A percentile compares a stretch with the other conserved stretches of the same genome.
Evolutionary conservation across 2,797 vertebrate genomes (phyloP).

Genomic region (Carapus acus): DNA sequence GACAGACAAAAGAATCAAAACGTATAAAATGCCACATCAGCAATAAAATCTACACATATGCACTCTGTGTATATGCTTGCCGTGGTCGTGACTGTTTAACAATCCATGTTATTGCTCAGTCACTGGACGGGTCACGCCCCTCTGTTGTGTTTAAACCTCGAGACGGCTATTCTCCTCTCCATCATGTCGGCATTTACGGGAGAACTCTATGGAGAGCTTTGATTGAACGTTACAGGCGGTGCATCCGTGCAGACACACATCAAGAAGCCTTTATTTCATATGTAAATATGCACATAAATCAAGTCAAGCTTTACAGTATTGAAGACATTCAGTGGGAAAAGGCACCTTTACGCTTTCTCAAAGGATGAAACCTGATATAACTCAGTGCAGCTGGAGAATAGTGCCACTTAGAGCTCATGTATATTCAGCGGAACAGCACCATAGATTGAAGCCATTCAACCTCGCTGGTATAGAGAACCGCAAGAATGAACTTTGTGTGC

Average conservation of each 20-base stretch:
- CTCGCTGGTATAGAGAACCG: slow-evolving; percentile 9
- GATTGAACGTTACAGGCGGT: slow-evolving; percentile 26
- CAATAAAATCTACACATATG: no score
- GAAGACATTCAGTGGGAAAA: slow-evolving; percentile 16
- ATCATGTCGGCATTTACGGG: slow-evolving; percentile 5
- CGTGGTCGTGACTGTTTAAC: slow-evolving; percentile 10
- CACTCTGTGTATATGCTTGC: not conserved
- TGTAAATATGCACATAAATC: slow-evolving; percentile 52
- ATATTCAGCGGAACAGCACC: slow-evolving; percentile 30
- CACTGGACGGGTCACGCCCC: not conserved
- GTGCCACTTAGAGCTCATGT: slow-evolving; percentile 16
- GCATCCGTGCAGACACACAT: slow-evolving; percentile 25
- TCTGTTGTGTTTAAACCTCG: slow-evolving; percentile 7
- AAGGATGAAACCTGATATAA: slow-evolving; percentile 32
- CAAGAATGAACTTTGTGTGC: slow-evolving; percentile 10
- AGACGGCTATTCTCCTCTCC: slow-evolving; percentile 4
- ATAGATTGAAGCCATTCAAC: slow-evolving; percentile 43
- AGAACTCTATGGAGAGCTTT: slow-evolving; percentile 16
- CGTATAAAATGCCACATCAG: no score
- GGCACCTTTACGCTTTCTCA: slow-evolving; percentile 26
- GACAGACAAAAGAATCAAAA: not conserved
- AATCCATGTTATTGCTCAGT: not conserved
- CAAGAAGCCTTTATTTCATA: slow-evolving; percentile 38
- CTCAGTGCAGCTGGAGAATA: slow-evolving; percentile 31
- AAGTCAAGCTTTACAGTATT: slow-evolving; percentile 9